Evolutionary conservation across 2,113 vertebrate genomes (phyloP).

Genomic region (Calyptommatus sinebrachiatus): DNA sequence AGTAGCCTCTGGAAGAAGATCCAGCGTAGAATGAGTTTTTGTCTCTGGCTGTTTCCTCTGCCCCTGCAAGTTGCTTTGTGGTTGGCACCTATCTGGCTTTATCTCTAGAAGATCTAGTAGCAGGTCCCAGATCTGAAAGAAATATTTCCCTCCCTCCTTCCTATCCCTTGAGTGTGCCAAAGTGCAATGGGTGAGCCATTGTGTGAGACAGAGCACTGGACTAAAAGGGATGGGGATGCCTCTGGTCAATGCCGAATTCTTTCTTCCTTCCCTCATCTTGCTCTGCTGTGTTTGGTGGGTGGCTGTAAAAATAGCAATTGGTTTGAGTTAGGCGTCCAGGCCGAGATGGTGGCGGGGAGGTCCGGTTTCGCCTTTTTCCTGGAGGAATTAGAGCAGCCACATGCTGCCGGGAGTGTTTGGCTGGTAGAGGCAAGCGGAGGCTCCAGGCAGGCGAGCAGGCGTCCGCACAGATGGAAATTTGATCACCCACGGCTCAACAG

Average conservation of each 20-base stretch:
- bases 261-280: background rate
- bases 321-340: constrained; percentile 68
- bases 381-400: constrained; percentile 87
- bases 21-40: too few species aligned
- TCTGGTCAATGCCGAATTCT: background rate
- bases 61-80: background rate
- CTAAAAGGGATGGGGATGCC: background rate
- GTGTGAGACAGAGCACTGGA: too few species aligned
- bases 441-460: constrained; percentile 93
- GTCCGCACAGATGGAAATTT: constrained; percentile 92
- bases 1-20: too few species aligned
- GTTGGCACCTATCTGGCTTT: background rate
- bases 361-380: constrained; percentile 80
- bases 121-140: background rate
- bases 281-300: constrained; percentile 35
- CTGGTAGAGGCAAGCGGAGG: constrained; percentile 88
- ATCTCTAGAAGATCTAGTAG: background rate
- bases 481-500: constrained; percentile 92
- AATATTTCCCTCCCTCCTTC: background rate
- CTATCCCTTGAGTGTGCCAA: background rate
- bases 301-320: constrained; percentile 77
- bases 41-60: too few species aligned
- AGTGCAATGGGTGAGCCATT: too few species aligned
- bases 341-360: constrained; percentile 53
- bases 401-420: constrained; percentile 89